Percentiles rank a stretch among this genome's conserved stretches.
Evolutionary conservation across 2,797 vertebrate genomes (phyloP).

Genomic region (Hippopotamyrus pictus): DNA sequence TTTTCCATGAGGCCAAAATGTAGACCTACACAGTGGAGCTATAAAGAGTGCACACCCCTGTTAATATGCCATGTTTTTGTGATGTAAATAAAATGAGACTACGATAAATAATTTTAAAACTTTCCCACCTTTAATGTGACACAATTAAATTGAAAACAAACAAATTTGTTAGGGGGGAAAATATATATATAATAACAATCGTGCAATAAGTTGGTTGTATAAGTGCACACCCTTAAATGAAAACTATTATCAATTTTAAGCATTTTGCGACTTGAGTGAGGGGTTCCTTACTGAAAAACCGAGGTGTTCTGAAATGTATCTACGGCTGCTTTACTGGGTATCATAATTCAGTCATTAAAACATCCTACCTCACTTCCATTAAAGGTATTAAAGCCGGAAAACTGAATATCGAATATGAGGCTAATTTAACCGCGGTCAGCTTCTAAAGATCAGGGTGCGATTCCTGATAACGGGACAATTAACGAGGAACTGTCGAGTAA

Average conservation of each 20-base stretch:
- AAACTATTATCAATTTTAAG: not conserved
- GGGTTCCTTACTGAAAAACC: not conserved
- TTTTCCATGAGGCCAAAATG: not conserved
- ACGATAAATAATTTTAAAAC: not conserved
- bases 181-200: too few species aligned
- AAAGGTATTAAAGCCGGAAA: not conserved
- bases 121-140: not conserved
- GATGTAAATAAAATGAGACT: not conserved
- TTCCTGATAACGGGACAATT: not conserved
- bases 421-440: not conserved
- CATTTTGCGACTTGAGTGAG: not conserved
- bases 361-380: not conserved
- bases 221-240: not conserved
- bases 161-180: not conserved
- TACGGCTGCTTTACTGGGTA: not conserved
- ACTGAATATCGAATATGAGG: not conserved
- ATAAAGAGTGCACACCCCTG: not conserved
- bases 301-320: not conserved
- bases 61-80: not conserved
- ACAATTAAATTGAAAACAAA: not conserved
- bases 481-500: not conserved
- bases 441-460: not conserved
- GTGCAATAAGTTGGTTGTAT: too few species aligned
- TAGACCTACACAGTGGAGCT: not conserved
- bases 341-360: too few species aligned